phyloP scores from a whole-genome alignment of 2,113 vertebrate species.

The Aythya baeri region DNA sequence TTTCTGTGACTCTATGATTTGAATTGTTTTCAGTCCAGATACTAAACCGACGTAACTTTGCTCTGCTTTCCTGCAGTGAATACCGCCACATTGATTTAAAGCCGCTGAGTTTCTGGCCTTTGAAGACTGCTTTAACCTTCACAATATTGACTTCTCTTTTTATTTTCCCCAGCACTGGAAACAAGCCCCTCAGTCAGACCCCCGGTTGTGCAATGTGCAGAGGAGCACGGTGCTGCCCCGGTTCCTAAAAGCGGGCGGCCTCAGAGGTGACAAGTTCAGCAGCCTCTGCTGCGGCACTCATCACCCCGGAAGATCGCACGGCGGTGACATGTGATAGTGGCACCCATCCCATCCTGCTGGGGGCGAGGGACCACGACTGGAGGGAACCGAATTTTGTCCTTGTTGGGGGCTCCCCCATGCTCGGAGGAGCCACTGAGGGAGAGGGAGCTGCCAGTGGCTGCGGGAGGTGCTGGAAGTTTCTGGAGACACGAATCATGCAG shows the following conservation, averaged over 20 bases:
- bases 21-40: constrained; percentile 14
- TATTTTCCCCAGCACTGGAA: not conserved
- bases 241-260: not conserved
- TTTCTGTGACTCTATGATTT: constrained; percentile 27
- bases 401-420: not conserved
- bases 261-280: constrained; percentile 1
- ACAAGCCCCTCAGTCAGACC: not conserved
- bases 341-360: rapidly evolving
- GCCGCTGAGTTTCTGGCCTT: constrained; percentile 3
- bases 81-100: constrained; percentile 8
- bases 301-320: not conserved
- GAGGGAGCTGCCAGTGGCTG: rapidly evolving
- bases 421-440: no score
- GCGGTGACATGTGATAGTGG: rapidly evolving
- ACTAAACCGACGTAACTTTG: not conserved
- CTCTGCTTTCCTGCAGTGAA: not conserved
- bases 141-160: constrained; percentile 32
- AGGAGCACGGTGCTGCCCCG: not conserved
- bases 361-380: not conserved
- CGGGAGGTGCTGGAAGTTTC: not conserved
- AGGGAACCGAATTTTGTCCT: not conserved
- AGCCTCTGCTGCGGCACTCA: not conserved
- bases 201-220: not conserved
- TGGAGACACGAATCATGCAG: not conserved
- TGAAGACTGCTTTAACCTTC: constrained; percentile 23